Percentiles rank a stretch among this genome's conserved stretches.
Conservation (phyloP, 2,888 invertebrate genomes). For the Quadriops clusia region DNA sequence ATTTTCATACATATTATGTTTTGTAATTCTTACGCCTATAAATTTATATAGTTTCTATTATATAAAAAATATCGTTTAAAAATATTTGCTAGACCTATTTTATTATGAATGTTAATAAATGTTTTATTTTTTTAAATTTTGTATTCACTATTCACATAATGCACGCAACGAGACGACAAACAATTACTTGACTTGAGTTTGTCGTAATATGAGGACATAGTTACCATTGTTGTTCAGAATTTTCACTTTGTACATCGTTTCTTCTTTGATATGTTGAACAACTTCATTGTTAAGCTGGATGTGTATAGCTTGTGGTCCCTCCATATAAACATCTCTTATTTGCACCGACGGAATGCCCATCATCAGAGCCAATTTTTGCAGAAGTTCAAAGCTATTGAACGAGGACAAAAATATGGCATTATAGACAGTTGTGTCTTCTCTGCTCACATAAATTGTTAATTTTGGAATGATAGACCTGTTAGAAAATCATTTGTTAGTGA, state of each 20-base stretch:
- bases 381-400: slow-evolving; percentile 53
- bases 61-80: no score
- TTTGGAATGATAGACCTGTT: slow-evolving; percentile 58
- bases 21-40: no score
- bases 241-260: slow-evolving; percentile 47
- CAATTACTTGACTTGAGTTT: no score
- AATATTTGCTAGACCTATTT: no score
- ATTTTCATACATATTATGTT: no score
- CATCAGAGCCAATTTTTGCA: slow-evolving; percentile 50
- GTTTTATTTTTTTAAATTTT: no score
- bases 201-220: slow-evolving; percentile 11
- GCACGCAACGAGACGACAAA: no score
- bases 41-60: no score
- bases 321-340: slow-evolving; percentile 52
- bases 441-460: slow-evolving; percentile 71
- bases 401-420: slow-evolving; percentile 71
- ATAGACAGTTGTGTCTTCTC: slow-evolving; percentile 50
- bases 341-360: slow-evolving; percentile 38
- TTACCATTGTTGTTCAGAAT: slow-evolving; percentile 18
- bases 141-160: no score
- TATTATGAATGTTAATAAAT: no score
- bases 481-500: slow-evolving; percentile 13
- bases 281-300: slow-evolving; percentile 78
- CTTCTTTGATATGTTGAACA: slow-evolving; percentile 70
- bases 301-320: slow-evolving; percentile 75